Conservation (phyloP, 64 coral and sea anemone species). For the Actinia tenebrosa region DNA sequence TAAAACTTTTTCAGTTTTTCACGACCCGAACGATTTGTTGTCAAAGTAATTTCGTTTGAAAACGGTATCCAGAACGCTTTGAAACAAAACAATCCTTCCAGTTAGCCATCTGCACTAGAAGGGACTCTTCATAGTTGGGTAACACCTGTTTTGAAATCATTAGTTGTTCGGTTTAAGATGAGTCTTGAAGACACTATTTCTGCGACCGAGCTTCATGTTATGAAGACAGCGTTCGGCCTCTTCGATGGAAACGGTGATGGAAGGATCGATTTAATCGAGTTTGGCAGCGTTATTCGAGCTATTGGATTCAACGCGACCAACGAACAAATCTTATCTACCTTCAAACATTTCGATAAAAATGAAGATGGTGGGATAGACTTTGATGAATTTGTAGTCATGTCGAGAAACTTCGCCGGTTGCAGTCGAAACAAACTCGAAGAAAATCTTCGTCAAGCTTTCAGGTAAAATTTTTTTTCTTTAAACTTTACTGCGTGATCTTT, state of each 20-base stretch:
- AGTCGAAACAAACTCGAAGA: conserved; percentile 67
- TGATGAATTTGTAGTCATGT: conserved; percentile 84
- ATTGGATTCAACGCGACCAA: conserved; percentile 77
- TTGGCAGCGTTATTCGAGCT: conserved; percentile 61
- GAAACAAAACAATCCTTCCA: not conserved
- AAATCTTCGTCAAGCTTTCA: conserved; percentile 83
- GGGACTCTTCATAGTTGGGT: not conserved
- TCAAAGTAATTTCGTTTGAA: not conserved
- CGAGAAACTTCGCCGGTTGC: conserved; percentile 69
- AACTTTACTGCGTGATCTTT: not conserved
- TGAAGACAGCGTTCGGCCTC: conserved; percentile 61
- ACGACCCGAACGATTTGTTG: not conserved
- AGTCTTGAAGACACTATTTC: not conserved
- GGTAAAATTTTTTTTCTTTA: conserved; percentile 30
- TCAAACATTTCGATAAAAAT: conserved; percentile 73
- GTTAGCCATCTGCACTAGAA: not conserved
- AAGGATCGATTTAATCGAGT: conserved; percentile 68
- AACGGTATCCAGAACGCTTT: not conserved
- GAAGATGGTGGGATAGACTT: conserved; percentile 85
- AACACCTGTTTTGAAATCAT: not conserved
- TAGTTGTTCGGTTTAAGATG: not conserved
- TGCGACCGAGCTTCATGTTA: conserved; percentile 61
- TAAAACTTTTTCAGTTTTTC: not conserved
- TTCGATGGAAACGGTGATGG: conserved; percentile 81
- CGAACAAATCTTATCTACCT: conserved; percentile 53